Conservation (phyloP, 2,113 vertebrate genomes). For the Varanus komodoensis region DNA sequence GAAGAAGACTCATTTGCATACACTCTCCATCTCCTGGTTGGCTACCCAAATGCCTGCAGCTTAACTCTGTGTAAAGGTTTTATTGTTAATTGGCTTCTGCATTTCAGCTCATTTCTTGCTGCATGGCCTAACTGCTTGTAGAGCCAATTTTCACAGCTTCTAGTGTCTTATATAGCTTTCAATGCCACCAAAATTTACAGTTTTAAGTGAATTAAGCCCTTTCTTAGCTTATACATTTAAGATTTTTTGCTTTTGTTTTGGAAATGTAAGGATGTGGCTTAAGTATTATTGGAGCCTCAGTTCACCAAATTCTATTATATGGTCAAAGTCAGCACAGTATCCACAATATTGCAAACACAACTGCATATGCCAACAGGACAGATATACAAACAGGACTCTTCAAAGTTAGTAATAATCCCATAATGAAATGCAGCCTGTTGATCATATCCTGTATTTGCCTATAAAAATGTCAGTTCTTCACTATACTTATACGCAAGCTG, state of each 20-base stretch:
- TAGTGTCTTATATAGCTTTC: conserved; percentile 19
- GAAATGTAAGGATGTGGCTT: conserved; percentile 25
- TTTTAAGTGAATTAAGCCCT: conserved; percentile 50
- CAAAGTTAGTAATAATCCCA: background rate
- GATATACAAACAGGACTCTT: background rate
- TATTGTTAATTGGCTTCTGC: conserved; percentile 41
- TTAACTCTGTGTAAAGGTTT: conserved; percentile 51
- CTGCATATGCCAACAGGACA: background rate
- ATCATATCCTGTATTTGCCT: background rate
- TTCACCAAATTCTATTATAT: background rate
- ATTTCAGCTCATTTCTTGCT: conserved; percentile 50
- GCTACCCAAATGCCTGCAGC: conserved; percentile 46
- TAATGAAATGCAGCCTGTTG: background rate
- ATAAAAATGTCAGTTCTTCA: background rate
- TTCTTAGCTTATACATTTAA: conserved; percentile 34
- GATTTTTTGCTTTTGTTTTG: conserved; percentile 16
- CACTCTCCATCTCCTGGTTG: conserved; percentile 1
- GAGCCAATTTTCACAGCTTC: conserved; percentile 52
- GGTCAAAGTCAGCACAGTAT: background rate
- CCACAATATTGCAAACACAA: background rate
- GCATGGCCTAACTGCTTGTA: background rate
- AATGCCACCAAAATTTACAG: conserved; percentile 16
- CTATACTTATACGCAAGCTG: background rate
- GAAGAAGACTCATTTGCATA: conserved; percentile 31
- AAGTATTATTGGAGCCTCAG: conserved; percentile 31